phyloP scores from a whole-genome alignment of 2,888 invertebrate species.

The Zootermopsis nevadensis region DNA sequence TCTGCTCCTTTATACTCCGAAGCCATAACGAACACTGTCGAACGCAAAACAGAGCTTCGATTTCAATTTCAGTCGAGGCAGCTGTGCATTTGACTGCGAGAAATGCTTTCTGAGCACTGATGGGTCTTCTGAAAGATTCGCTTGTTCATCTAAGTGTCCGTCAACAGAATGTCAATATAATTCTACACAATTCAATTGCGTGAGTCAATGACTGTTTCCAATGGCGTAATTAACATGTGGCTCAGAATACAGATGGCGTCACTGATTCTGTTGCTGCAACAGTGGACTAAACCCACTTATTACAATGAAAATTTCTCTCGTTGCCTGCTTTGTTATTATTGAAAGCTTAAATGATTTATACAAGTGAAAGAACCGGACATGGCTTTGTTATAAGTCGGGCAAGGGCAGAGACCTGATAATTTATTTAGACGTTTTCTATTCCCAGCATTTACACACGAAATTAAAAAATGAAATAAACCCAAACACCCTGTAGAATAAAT shows the following conservation, averaged over 20 bases:
- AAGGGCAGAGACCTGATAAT: too few species aligned
- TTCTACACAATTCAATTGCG: slow-evolving; percentile 22
- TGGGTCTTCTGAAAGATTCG: neutral
- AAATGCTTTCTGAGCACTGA: neutral
- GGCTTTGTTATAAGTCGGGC: too few species aligned
- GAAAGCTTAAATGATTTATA: too few species aligned
- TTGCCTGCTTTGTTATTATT: too few species aligned
- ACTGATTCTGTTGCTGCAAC: neutral
- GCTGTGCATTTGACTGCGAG: neutral
- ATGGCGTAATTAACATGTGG: slow-evolving; percentile 13
- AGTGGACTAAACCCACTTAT: neutral
- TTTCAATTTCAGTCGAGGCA: neutral
- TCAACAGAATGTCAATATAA: slow-evolving; percentile 3
- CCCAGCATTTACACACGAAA: too few species aligned
- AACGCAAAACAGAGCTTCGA: neutral
- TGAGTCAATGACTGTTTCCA: slow-evolving; percentile 25
- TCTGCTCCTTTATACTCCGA: neutral
- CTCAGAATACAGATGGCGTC: neutral
- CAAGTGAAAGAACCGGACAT: too few species aligned
- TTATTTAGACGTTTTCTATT: too few species aligned
- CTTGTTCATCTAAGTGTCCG: neutral
- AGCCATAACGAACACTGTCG: neutral
- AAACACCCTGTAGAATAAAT: too few species aligned
- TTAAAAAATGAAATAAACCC: too few species aligned
- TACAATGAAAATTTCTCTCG: too few species aligned